Evolutionary conservation across 1,140 invertebrate genomes (phyloP), one percentile per base, ranked within the genome.

Genomic region (Monomorium pharaonis): DNA sequence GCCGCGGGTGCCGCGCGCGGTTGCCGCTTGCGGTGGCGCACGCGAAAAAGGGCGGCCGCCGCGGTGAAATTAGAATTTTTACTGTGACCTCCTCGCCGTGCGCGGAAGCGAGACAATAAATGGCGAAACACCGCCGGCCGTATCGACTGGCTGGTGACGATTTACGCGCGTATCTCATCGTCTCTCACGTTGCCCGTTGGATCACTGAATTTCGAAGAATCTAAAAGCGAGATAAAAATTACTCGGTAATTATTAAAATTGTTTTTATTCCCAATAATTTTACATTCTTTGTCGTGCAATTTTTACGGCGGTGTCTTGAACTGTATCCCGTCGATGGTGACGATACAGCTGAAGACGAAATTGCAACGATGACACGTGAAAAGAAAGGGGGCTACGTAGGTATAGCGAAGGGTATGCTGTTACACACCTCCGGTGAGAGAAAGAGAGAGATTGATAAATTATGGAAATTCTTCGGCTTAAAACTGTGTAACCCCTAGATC

Each of bases 61-160:
- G n/a, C 85, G 65, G 86, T 74, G 81, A 90, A 88, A 91, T 91
- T 90, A 90, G 90, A 91, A 91, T 91, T 91, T 91, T 91, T 90
- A 88, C 89, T 84, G 86, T 65, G 74, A 85, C 69, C 89, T 78
- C 69, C 89, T 78, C 78, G 37, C 44, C 3, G 37, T 21, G 63
- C 60, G 54, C 70, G 14, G 58, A 85, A 24, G 60, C 67, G 78
- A 88, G 86, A 44, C 78, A 88, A 88, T 89, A 85, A 89, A 88
- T 56, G 74, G 27, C 37, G 74, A 65, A 67, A 78, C 80, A 88
- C 56, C 70, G 74, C 74, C 51, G 63, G 67, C 54, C 24, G 1
- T 30, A 24, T n/a, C n/a, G n/a, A n/a, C n/a, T n/a, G n/a, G n/a
- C n/a, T n/a, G 42, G 54, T 14, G 54, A 21, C 2, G 16, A 51